Percentiles rank a stretch among this genome's conserved stretches.
Conservation (phyloP, 2,888 invertebrate species). For the Lasioglossum pauxillum region DNA sequence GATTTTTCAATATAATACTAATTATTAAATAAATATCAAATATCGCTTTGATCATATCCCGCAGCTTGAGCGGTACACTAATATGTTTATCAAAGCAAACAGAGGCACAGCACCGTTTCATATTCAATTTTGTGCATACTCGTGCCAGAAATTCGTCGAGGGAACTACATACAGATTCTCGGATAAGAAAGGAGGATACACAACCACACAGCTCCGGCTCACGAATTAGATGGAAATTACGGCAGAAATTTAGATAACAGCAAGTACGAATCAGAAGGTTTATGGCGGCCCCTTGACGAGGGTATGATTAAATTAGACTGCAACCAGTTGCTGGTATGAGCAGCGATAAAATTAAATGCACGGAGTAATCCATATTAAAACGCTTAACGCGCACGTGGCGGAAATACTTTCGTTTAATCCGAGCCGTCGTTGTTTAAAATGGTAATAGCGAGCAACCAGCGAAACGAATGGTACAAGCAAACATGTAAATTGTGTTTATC, state of each 20-base stretch:
- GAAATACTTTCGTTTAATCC: too few relatives aligned
- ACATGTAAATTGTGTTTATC: neutral
- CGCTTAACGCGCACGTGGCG: neutral
- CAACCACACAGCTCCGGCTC: neutral
- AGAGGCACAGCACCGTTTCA: neutral
- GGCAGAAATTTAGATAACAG: constrained; percentile 2
- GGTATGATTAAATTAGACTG: constrained; percentile 9
- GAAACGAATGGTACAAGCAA: neutral
- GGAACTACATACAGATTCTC: neutral
- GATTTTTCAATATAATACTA: neutral
- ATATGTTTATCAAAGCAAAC: neutral
- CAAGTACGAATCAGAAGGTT: constrained; percentile 27
- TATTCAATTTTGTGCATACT: constrained; percentile 3
- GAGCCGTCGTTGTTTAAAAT: neutral
- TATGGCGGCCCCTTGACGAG: neutral
- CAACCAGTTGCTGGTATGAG: neutral
- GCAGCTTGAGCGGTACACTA: neutral
- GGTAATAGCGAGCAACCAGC: neutral
- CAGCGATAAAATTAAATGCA: neutral
- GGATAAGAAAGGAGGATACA: neutral
- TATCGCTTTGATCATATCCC: neutral
- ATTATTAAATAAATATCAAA: neutral
- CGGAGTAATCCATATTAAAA: neutral
- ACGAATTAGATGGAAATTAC: constrained; percentile 8
- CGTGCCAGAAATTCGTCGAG: neutral